Evolutionary conservation across 2,797 vertebrate genomes (phyloP), one percentile per base, ranked within the genome.

Genomic region (Chiroxiphia lanceolata): DNA sequence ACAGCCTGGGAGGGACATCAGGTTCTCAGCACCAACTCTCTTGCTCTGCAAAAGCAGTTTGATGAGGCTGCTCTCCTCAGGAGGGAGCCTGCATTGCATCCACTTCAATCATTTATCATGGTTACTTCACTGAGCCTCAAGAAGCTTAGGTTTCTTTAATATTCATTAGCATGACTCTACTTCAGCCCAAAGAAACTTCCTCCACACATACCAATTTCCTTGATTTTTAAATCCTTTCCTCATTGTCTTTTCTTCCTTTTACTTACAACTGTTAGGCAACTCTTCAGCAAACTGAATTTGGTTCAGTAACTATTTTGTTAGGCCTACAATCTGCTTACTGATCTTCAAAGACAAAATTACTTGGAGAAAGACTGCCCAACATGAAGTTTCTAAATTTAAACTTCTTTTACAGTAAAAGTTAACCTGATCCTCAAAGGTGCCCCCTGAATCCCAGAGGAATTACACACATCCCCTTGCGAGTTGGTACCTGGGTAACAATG

Each of bases 401-500:
- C 34, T 72, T 75, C 23, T 45, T 78, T 71, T 68, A 76, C 63
- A 61, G 50, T 45, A 31, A 12, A 57, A 94, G 33, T 48, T 56
- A 76, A 34, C 34, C 16, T 50, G 48, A 50, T 74, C 38, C 74
- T 85, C 78, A 77, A 27, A 89, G 44, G 31, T 48, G 36, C 9
- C 47, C 50, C 22, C 34, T n/a, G 31, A 89, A 82, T 70, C 47
- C 61, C 31, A 76, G 50, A 70, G 76, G 44, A 91, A 59, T 67
- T 11, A 64, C 21, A n/a, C 59, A 45, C 4, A 11, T 2, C 25
- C 19, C 29, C 10, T 77, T 63, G 45, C 1, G 27, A 65, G 15
- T 38, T 40, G 48, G 15, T 50, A 50, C 23, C 65, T 0, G 0
- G 68, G n/a, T 27, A 76, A 78, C 16, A 36, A 44, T 4, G 9